phyloP scores from a whole-genome alignment of 2,113 vertebrate genomes.

The Mellivora capensis region DNA sequence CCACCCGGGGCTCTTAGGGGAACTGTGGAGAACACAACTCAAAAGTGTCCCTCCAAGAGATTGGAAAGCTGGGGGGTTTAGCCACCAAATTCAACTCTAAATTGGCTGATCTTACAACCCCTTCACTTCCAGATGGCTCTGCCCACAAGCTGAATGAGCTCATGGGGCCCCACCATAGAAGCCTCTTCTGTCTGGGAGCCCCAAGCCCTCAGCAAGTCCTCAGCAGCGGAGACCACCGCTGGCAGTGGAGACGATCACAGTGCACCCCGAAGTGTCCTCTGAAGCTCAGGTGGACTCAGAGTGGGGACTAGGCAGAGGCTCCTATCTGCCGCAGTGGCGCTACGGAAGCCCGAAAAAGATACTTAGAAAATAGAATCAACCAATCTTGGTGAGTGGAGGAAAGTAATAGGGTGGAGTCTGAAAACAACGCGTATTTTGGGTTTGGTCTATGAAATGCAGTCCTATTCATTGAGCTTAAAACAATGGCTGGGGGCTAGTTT shows the following conservation, averaged over 20 bases:
- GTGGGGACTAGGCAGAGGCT: not conserved
- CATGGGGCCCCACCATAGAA: not conserved
- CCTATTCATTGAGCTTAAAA: not conserved
- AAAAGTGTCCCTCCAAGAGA: not conserved
- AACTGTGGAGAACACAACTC: not conserved
- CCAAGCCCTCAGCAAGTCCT: not conserved
- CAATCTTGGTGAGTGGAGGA: not conserved
- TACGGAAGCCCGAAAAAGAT: not conserved
- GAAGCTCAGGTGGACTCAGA: not conserved
- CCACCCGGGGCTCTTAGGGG: not conserved
- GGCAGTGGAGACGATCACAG: not conserved
- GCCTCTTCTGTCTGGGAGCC: not conserved
- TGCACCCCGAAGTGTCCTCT: rapidly evolving
- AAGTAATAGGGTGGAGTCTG: not conserved
- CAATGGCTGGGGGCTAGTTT: not conserved
- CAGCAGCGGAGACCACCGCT: not conserved
- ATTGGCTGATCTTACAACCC: not conserved
- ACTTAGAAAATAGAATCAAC: not conserved
- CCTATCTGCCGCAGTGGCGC: not conserved
- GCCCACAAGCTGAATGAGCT: not conserved
- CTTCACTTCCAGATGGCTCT: not conserved
- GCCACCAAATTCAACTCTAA: not conserved
- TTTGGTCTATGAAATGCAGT: not conserved
- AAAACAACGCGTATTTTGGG: not conserved
- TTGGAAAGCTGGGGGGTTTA: not conserved